phyloP scores from a whole-genome alignment of 2,888 invertebrate species.

The Drosophila setosimentum region DNA sequence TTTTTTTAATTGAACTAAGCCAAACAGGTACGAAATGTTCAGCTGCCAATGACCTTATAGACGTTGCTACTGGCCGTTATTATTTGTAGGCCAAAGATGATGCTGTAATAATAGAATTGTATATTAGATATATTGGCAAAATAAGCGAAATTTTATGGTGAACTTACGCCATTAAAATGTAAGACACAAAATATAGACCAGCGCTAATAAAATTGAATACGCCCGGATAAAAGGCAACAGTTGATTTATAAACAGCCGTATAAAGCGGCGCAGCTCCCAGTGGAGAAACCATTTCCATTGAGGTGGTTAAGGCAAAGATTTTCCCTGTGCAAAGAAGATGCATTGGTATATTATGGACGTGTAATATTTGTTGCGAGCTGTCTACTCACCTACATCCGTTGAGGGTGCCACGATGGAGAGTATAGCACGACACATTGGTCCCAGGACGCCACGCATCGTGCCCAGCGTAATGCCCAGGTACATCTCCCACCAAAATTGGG shows the following conservation, averaged over 20 bases:
- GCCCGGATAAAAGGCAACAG: constrained; percentile 86
- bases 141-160: not conserved
- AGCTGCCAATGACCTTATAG: constrained; percentile 83
- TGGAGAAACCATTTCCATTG: constrained; percentile 88
- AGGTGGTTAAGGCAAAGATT: constrained; percentile 89
- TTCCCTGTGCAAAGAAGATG: constrained; percentile 84
- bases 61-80: constrained; percentile 71
- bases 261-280: constrained; percentile 88
- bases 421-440: constrained; percentile 85
- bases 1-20: constrained; percentile 36
- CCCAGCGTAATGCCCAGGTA: constrained; percentile 82
- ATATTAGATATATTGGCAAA: not conserved
- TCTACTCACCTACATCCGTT: constrained; percentile 84
- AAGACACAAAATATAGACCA: constrained; percentile 85
- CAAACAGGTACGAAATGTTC: constrained; percentile 22
- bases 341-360: not conserved
- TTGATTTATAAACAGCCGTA: constrained; percentile 87
- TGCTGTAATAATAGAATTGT: constrained; percentile 57
- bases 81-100: constrained; percentile 83
- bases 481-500: constrained; percentile 82
- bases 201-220: constrained; percentile 87
- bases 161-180: constrained; percentile 86
- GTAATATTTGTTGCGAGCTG: no score
- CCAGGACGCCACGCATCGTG: constrained; percentile 81
- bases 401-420: constrained; percentile 83